Base-by-base conservation (phyloP, 2,888 invertebrate genomes). In the Epinotia ramella region DNA sequence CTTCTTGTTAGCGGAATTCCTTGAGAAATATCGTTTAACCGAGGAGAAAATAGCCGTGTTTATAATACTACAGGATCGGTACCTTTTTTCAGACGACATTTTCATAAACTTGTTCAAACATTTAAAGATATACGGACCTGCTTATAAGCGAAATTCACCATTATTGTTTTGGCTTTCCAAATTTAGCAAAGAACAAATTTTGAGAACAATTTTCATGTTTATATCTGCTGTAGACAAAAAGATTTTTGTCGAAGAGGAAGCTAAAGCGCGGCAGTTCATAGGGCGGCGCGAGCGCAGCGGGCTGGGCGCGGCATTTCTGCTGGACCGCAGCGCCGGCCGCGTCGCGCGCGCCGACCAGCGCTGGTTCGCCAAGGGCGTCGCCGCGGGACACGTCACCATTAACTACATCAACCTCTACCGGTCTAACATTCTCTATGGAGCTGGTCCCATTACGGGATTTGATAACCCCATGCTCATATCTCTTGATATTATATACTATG, bases 401-500 rank as follows among this genome's bases (percentile, higher is more conserved):
- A 62, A 76, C 6, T 81, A 81, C 62, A 49, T 83, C 3, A 82
- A 83, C 66, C 59, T 83, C 13, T 81, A 81, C 73, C 72, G 59
- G 6, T 77, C 46, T n/a, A 76, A 77, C 3, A 7, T 65, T 6
- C 18, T 81, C 1, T 56, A 62, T 9, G 81, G 82, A 12, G 80
- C 82, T 6, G 74, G 73, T 44, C 72, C 69, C 0, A 73, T 80
- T 6, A 78, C 78, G 67, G 81, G 82, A 53, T 49, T 73, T 9
- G 69, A 83, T 9, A 81, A 82, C 49, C 74, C 84, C 0, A 66
- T 60, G 44, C 64, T 84, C 13, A 28, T 85, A 13, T 84, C 86
- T 0, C 77, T 83, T 6, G 84, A 86, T 24, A 84, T 89, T 20
- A 76, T 86, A 13, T 84, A 81, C 77, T 89, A 88, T 70, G 86